Percentiles rank a stretch among this genome's conserved stretches.
Conservation (phyloP, 2,888 invertebrate species). For the Epirrhoe tristata region DNA sequence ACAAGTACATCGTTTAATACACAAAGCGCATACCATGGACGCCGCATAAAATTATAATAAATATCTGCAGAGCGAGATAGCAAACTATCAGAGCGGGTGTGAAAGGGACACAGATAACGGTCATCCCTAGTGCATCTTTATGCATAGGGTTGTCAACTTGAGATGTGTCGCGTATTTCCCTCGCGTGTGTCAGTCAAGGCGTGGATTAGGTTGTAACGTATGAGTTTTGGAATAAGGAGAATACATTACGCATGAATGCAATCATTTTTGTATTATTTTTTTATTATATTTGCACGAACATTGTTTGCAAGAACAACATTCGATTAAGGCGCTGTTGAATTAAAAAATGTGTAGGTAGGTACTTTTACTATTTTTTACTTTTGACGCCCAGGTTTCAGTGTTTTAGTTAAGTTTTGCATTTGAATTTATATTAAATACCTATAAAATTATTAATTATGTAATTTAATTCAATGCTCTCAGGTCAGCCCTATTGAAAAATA, state of each 20-base stretch:
- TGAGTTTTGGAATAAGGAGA: neutral
- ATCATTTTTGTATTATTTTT: neutral
- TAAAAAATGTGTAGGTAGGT: no score
- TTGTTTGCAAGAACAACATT: neutral
- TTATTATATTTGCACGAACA: neutral
- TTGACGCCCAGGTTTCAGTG: no score
- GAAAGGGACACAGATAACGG: slow-evolving; percentile 52
- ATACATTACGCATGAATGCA: slow-evolving; percentile 18
- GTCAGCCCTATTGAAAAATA: slow-evolving; percentile 26
- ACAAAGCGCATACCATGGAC: slow-evolving; percentile 70
- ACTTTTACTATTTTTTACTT: no score
- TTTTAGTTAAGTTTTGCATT: no score
- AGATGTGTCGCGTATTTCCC: slow-evolving; percentile 43
- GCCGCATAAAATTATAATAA: slow-evolving; percentile 85
- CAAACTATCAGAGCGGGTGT: slow-evolving; percentile 13
- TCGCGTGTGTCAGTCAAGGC: slow-evolving; percentile 43
- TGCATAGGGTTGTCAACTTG: slow-evolving; percentile 50
- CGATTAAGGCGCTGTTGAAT: neutral
- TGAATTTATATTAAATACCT: neutral
- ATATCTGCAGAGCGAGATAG: slow-evolving; percentile 66
- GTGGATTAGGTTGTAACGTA: slow-evolving; percentile 20
- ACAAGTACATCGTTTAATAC: slow-evolving; percentile 78
- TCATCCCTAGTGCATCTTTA: slow-evolving; percentile 57
- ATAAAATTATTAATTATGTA: no score
- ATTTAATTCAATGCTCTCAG: no score